Evolutionary conservation across 2,113 vertebrate species (phyloP).

Genomic region (Microcebus murinus): DNA sequence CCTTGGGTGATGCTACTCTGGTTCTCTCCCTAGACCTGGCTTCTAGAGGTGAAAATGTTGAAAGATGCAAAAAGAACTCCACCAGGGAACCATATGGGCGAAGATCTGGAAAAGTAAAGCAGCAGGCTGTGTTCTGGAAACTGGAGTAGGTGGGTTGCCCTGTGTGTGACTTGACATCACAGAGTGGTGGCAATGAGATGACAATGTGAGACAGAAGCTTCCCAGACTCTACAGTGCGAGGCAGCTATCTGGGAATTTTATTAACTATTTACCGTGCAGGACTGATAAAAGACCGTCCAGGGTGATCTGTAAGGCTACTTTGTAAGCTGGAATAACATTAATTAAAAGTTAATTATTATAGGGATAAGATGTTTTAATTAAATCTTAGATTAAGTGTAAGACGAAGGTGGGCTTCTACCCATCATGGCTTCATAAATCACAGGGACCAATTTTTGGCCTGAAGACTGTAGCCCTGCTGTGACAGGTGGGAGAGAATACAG

Average conservation of each 20-base stretch:
- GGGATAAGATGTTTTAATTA: constrained; percentile 54
- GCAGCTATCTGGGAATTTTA: not conserved
- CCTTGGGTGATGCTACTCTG: not conserved
- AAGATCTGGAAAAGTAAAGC: not conserved
- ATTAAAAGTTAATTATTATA: constrained; percentile 62
- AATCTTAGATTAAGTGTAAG: constrained; percentile 33
- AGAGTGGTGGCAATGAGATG: not conserved
- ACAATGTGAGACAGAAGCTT: not conserved
- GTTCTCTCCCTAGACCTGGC: not conserved
- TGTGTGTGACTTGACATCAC: not conserved
- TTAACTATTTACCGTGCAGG: not conserved
- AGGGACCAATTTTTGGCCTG: not conserved
- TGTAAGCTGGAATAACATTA: not conserved
- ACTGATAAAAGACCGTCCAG: not conserved
- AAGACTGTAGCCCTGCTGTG: not conserved
- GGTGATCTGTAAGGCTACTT: not conserved
- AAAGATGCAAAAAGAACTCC: not conserved
- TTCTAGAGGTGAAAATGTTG: not conserved
- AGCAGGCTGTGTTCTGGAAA: not conserved
- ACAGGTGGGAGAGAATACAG: not conserved
- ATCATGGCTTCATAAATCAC: constrained; percentile 41
- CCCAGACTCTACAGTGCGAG: not conserved
- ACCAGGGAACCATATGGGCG: not conserved
- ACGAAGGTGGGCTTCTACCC: not conserved
- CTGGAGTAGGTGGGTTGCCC: not conserved